Evolutionary conservation across 2,888 invertebrate genomes (phyloP).

Genomic region (Tetramorium bicarinatum): DNA sequence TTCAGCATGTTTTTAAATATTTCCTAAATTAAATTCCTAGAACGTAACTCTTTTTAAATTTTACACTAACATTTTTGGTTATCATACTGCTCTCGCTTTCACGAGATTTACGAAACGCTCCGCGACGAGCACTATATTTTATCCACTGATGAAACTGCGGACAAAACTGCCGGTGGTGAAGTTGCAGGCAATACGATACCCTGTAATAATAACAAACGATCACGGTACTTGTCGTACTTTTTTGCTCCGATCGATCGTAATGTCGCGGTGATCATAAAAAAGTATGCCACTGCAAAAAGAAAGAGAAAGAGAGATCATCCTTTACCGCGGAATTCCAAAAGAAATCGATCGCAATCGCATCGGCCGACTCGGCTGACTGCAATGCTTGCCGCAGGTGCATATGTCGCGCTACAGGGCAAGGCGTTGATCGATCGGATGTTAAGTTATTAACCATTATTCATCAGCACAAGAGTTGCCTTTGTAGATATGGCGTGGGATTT

Average conservation of each 20-base stretch:
- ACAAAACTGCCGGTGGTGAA: constrained; percentile 28
- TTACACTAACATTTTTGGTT: background rate
- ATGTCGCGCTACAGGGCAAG: constrained; percentile 9
- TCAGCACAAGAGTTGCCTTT: constrained; percentile 62
- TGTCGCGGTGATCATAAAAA: constrained; percentile 46
- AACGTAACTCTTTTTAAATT: background rate
- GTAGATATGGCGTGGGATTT: constrained; percentile 63
- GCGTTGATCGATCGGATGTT: constrained; percentile 69
- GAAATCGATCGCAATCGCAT: constrained; percentile 45
- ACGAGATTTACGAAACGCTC: background rate
- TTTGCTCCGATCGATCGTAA: constrained; percentile 33
- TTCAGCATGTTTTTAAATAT: background rate
- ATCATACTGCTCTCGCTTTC: background rate
- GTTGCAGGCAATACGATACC: constrained; percentile 23
- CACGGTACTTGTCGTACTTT: constrained; percentile 5
- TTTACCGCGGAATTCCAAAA: constrained; percentile 60
- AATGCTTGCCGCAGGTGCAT: constrained; percentile 63
- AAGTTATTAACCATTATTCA: constrained; percentile 75
- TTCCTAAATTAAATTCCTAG: background rate
- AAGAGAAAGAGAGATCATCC: constrained; percentile 31
- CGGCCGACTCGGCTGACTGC: background rate
- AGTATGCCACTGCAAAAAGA: constrained; percentile 7
- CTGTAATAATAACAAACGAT: constrained; percentile 50
- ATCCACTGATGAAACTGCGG: constrained; percentile 22
- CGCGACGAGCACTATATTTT: constrained; percentile 18